A percentile compares a stretch with the other conserved stretches of the same genome.
These are phyloP conservation scores for Cataglyphis livida DNA, from an alignment of 2,888 invertebrate genomes.

Conservation along the genomic window DNA sequence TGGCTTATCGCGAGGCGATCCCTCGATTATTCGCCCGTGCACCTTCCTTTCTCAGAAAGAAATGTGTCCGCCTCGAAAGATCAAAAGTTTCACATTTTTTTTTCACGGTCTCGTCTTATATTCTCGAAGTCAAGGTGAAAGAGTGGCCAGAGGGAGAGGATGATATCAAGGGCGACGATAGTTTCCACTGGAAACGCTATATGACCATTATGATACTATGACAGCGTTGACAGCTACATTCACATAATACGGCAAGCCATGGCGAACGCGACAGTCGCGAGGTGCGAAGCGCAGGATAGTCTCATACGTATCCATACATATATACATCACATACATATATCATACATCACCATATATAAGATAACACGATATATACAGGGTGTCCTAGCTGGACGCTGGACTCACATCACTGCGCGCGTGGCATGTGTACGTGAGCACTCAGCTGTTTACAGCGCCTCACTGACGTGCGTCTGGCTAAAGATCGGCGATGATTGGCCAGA, in stretches of 20 bases:
- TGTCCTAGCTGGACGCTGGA: too few species aligned
- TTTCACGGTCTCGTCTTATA: not conserved
- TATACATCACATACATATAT: not conserved
- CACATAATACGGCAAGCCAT: not conserved
- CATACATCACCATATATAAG: not conserved
- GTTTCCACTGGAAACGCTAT: not conserved
- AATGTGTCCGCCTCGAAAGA: not conserved
- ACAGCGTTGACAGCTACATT: constrained; percentile 5
- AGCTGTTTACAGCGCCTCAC: too few species aligned
- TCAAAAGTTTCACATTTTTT: constrained; percentile 7
- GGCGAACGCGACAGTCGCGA: constrained; percentile 17
- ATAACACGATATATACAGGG: not conserved
- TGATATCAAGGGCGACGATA: not conserved
- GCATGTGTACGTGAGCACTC: too few species aligned
- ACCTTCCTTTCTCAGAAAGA: not conserved
- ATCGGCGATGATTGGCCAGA: too few species aligned
- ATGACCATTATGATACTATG: not conserved
- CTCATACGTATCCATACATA: not conserved
- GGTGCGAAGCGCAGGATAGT: constrained; percentile 16
- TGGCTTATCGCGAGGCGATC: constrained; percentile 70
- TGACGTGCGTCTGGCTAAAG: too few species aligned
- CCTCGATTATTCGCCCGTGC: not conserved
- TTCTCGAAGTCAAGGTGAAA: not conserved
- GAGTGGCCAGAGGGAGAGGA: not conserved
- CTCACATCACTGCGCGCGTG: too few species aligned